Evolutionary conservation across 2,888 invertebrate genomes (phyloP), one percentile per base, ranked within the genome.

Genomic region (Clusia tigrina): DNA sequence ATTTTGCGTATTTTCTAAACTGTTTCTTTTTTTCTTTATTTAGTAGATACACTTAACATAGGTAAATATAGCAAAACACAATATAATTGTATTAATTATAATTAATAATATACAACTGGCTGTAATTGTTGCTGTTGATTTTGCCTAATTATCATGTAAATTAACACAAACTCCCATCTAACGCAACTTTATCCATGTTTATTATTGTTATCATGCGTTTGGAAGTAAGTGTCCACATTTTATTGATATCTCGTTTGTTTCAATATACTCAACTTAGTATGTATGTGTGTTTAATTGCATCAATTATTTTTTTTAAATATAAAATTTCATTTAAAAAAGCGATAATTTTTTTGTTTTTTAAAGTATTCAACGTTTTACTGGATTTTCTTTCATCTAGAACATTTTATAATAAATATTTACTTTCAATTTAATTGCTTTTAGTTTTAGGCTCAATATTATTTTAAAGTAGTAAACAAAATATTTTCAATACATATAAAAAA

Each of bases 301-400:
- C n/a, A n/a, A n/a, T 32, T 54, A 65, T 67, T 65, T 38, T 60
- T 64, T 62, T 67, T 32, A 53, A 68, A 70, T 75, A 71, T 74
- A 77, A 71, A 74, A 74, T 65, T 75, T 74, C 74, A 74, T 75
- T 74, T 74, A 76, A 77, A 76, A 74, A 71, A 74, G 75, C 76
- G 73, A 74, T 74, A 74, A 75, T 69, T 71, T 74, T 68, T 65
- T 70, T 69, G 6, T n/a, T 42, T 17, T 12, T 15, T 15, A 42
- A 12, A 42, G n/a, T 42, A n/a, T 42, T n/a, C n/a, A 17, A 3
- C 3, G 42, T 15, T 32, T 42, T 42, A 17, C n/a, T 42, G 6
- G 2, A 54, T 25, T 25, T 54, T 26, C 37, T 51, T 48, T 24
- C 53, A 20, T 58, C 48, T 58, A 48, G 52, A 61, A 58, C 38